Evolutionary conservation across 2,888 invertebrate species (phyloP), one percentile per base, ranked within the genome.

Genomic region (Diploptera punctata): DNA sequence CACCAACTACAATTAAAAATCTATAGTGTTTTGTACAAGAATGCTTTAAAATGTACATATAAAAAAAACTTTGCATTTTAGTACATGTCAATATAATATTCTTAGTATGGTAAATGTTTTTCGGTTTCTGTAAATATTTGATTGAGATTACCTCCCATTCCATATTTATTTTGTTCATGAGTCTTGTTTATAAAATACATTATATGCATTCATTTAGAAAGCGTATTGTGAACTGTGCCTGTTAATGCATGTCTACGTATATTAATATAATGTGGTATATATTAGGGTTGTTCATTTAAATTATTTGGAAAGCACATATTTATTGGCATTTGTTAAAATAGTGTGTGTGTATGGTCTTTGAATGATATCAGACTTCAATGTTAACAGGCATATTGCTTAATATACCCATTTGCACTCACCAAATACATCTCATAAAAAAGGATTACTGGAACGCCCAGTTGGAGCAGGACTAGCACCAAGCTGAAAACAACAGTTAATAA

Each of bases 371-470:
- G 47, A 47, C 65, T 44, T 65, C 26, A 43, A 65, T 43, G 21
- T 26, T 65, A 24, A 43, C 43, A 21, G 44, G 65, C 44, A 47
- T 47, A 65, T 47, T 65, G 65, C 65, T 47, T 47, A 44, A 31
- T 60, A 31, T 31, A 60, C 57, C n/a, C 57, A 19, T 24, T 38
- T 44, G 65, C 47, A 26, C 29, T 65, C 65, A 65, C 65, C 65
- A 44, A 21, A 44, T 44, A 47, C 26, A 57, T 43, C 18, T 87
- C 86, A 88, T 85, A 88, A 87, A 81, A 88, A 88, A 54, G 88
- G 88, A 79, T 88, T 88, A 81, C 85, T 87, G 73, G 87, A 86
- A 80, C 84, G 86, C 77, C 84, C 80, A 65, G 79, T 79, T 38
- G 81, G 76, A 61, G 80, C 78, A 33, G 82, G 78, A 47, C 81